phyloP scores from a whole-genome alignment of 2,113 vertebrate genomes.

The Corythaixoides concolor region DNA sequence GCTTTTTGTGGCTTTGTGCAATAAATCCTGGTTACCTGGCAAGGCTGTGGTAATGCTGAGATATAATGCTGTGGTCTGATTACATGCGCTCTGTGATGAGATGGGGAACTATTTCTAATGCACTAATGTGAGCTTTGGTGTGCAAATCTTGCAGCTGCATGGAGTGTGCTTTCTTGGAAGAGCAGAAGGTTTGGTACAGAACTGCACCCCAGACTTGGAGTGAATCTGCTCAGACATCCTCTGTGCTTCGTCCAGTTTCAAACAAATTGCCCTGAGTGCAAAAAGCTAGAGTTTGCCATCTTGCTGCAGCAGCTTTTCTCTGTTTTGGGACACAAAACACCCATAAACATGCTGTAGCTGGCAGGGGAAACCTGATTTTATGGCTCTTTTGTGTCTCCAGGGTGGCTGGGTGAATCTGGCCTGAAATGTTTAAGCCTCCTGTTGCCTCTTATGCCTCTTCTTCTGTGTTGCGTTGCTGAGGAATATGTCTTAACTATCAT shows the following conservation, averaged over 20 bases:
- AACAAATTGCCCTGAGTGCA: not conserved
- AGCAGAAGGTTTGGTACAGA: not conserved
- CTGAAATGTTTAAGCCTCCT: not conserved
- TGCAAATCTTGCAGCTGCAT: not conserved
- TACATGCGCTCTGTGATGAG: rapidly evolving
- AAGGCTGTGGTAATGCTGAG: rapidly evolving
- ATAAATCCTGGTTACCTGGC: not conserved
- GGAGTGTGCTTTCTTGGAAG: not conserved
- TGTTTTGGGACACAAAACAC: not conserved
- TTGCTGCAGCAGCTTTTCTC: not conserved
- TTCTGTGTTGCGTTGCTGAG: not conserved
- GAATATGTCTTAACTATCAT: not conserved
- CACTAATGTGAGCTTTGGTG: not conserved
- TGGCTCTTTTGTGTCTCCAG: not conserved
- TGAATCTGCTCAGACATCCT: not conserved
- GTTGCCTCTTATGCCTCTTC: not conserved
- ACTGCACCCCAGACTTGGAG: not conserved
- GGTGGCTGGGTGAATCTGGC: not conserved
- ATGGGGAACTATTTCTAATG: not conserved
- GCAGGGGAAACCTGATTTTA: not conserved
- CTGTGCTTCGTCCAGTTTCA: not conserved
- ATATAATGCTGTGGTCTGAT: not conserved
- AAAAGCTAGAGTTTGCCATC: not conserved
- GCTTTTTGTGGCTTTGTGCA: slow-evolving; percentile 8
- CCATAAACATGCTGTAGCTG: not conserved